A percentile compares a stretch with the other conserved stretches of the same genome.
Conservation (phyloP, 2,797 vertebrate genomes). For the Sebastolobus alascanus region DNA sequence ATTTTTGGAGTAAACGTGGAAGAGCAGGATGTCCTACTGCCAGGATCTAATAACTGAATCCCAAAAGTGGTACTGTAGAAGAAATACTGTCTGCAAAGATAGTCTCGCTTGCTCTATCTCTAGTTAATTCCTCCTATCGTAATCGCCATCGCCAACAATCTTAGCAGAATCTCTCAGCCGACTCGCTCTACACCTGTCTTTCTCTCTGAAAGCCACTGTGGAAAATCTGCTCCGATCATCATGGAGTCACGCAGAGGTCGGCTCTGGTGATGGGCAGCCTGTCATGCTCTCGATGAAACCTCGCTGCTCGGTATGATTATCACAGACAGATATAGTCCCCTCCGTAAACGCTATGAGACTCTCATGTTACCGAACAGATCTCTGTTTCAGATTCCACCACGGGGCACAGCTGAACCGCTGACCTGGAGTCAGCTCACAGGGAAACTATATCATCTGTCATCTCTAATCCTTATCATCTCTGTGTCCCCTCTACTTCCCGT, state of each 20-base stretch:
- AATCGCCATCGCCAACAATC: background rate
- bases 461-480: slow-evolving; percentile 15
- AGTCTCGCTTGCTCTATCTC: background rate
- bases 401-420: slow-evolving; percentile 61
- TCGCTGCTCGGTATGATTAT: slow-evolving; percentile 70
- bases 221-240: slow-evolving; percentile 76
- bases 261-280: slow-evolving; percentile 53
- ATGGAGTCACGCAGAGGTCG: slow-evolving; percentile 66
- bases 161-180: slow-evolving; percentile 17
- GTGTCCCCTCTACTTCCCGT: background rate
- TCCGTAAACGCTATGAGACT: slow-evolving; percentile 55
- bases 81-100: background rate
- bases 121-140: background rate
- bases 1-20: slow-evolving; percentile 8
- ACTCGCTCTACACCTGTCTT: slow-evolving; percentile 59
- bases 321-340: slow-evolving; percentile 79
- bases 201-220: slow-evolving; percentile 44
- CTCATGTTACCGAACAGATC: slow-evolving; percentile 74
- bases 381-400: slow-evolving; percentile 63
- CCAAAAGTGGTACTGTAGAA: background rate
- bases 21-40: slow-evolving; percentile 1
- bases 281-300: slow-evolving; percentile 58
- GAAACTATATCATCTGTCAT: slow-evolving; percentile 12
- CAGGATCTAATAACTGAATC: slow-evolving; percentile 38
- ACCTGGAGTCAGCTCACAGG: slow-evolving; percentile 48